phyloP scores from a whole-genome alignment of 2,797 vertebrate species.

The Eupleurogrammus muticus region DNA sequence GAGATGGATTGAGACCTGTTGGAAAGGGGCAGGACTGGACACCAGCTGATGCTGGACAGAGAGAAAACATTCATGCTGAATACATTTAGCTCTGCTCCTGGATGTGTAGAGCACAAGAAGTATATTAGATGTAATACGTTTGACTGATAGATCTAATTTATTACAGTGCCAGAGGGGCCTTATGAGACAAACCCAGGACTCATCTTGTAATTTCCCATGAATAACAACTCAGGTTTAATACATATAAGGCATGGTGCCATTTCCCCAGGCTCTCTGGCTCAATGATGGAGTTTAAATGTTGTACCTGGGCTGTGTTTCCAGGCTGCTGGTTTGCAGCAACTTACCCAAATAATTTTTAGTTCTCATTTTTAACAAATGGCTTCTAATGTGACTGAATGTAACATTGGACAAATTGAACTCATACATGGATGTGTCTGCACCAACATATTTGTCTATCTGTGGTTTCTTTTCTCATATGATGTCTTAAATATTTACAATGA shows the following conservation, averaged over 20 bases:
- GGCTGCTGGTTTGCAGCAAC: constrained; percentile 4
- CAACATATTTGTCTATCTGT: constrained; percentile 1
- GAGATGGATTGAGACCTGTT: constrained; percentile 34
- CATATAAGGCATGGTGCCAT: constrained; percentile 3
- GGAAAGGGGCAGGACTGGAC: constrained; percentile 7
- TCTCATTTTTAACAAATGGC: constrained; percentile 21
- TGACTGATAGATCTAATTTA: constrained; percentile 42
- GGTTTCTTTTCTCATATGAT: constrained; percentile 16
- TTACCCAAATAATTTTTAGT: constrained; percentile 3
- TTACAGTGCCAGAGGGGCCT: constrained; percentile 17
- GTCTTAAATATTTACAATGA: constrained; percentile 16
- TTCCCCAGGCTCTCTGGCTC: constrained; percentile 8
- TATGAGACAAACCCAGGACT: constrained; percentile 32
- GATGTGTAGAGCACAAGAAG: constrained; percentile 1
- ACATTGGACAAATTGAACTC: constrained; percentile 5
- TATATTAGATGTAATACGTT: constrained; percentile 26
- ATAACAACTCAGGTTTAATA: constrained; percentile 29
- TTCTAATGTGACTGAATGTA: constrained; percentile 12
- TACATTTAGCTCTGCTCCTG: constrained; percentile 30
- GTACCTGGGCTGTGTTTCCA: constrained; percentile 16
- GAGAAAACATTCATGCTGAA: constrained; percentile 31
- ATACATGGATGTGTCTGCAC: background rate
- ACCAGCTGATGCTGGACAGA: constrained; percentile 9
- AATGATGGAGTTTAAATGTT: constrained; percentile 14
- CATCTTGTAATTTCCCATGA: constrained; percentile 22